Conservation (phyloP, 2,888 invertebrate genomes). For the Ormyrus rosae region DNA sequence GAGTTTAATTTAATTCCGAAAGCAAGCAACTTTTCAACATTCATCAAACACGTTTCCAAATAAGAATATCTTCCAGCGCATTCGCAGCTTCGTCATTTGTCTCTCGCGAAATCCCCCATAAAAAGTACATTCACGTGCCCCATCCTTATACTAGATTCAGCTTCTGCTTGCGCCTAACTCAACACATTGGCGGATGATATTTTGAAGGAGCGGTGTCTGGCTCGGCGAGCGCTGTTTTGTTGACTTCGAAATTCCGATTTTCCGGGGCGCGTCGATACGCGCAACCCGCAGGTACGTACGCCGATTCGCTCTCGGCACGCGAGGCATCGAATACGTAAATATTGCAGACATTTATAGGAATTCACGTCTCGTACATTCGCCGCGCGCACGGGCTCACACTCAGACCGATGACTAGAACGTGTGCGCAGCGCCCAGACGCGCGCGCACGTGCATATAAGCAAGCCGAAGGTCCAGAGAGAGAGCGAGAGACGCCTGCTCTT, state of each 20-base stretch:
- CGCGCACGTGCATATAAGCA: constrained; percentile 7
- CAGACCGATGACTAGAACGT: constrained; percentile 54
- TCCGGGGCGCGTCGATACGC: constrained; percentile 3
- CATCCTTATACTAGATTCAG: constrained; percentile 1
- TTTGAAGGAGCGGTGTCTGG: neutral
- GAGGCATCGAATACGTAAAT: constrained; percentile 50
- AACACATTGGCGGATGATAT: neutral
- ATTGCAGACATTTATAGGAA: constrained; percentile 50
- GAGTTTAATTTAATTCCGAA: too few species aligned
- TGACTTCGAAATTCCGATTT: constrained; percentile 47
- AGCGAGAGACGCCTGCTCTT: neutral
- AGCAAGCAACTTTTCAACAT: too few species aligned
- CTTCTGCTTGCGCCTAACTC: too few species aligned
- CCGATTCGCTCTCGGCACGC: constrained; percentile 10
- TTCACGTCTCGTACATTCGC: constrained; percentile 48
- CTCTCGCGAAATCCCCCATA: neutral
- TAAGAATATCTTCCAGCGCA: too few species aligned
- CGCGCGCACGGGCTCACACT: constrained; percentile 34
- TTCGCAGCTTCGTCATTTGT: too few species aligned
- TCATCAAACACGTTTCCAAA: too few species aligned
- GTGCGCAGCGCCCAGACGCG: constrained; percentile 48
- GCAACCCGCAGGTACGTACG: neutral
- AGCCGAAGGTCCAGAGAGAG: constrained; percentile 41
- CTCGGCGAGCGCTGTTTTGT: constrained; percentile 14
- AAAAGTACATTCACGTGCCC: neutral